Conservation (phyloP, 2,888 invertebrate genomes). For the Erebia aethiops region DNA sequence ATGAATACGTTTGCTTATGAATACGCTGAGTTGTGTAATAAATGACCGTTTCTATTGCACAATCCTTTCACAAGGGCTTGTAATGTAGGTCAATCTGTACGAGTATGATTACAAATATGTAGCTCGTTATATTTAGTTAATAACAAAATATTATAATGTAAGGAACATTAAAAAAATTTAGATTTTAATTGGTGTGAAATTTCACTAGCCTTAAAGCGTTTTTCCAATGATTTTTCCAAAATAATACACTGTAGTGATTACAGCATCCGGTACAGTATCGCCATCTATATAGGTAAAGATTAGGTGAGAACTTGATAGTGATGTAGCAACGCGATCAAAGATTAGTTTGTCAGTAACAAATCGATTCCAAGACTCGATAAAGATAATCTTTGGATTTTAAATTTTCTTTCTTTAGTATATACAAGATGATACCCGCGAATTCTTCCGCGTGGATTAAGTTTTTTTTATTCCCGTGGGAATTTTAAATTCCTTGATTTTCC, state of each 20-base stretch:
- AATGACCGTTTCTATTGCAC: constrained; percentile 83
- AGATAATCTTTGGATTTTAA: not conserved
- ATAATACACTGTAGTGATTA: constrained; percentile 28
- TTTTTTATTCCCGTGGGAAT: too few relatives aligned
- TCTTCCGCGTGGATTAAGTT: too few relatives aligned
- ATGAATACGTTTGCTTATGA: constrained; percentile 76
- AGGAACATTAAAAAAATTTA: not conserved
- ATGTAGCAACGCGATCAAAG: not conserved
- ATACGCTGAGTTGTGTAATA: constrained; percentile 80
- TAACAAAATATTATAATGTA: not conserved
- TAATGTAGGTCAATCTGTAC: constrained; percentile 82
- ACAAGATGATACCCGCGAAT: too few relatives aligned
- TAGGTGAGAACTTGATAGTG: not conserved
- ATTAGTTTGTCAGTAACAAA: constrained; percentile 1
- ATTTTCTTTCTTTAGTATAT: not conserved
- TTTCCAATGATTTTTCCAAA: constrained; percentile 15
- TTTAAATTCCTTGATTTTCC: too few relatives aligned
- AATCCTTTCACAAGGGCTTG: constrained; percentile 83
- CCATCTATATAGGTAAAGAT: constrained; percentile 44
- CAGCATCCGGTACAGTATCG: constrained; percentile 45
- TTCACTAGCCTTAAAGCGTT: not conserved
- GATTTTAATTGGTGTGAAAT: not conserved
- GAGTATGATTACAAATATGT: constrained; percentile 62
- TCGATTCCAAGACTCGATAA: not conserved
- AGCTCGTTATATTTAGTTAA: constrained; percentile 37